phyloP scores from a whole-genome alignment of 1,140 invertebrate genomes.

The Pseudobourletiella spinata region DNA sequence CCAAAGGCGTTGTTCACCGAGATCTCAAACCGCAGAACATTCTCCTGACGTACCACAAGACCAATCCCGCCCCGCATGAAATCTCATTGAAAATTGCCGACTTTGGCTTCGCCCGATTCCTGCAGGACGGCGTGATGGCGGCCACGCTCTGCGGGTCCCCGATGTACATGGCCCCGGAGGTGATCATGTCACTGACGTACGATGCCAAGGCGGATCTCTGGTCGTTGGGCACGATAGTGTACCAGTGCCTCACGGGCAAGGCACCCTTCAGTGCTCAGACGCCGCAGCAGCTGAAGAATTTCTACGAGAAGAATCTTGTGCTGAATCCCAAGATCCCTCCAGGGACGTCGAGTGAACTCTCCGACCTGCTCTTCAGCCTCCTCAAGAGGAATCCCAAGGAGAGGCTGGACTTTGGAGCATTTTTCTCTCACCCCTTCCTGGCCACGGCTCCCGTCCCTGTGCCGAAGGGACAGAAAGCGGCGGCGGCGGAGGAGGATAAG shows the following conservation, averaged over 20 bases:
- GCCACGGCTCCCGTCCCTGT: conserved; percentile 40
- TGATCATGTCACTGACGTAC: conserved; percentile 98
- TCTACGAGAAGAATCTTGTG: conserved; percentile 95
- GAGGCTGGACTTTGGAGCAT: conserved; percentile 89
- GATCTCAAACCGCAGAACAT: conserved; percentile 99
- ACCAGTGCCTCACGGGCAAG: conserved; percentile 96
- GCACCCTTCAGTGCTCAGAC: conserved; percentile 97
- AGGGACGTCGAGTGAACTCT: conserved; percentile 80
- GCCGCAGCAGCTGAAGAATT: conserved; percentile 93
- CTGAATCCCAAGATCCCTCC: conserved; percentile 87
- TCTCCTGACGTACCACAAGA: conserved; percentile 68
- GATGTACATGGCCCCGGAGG: conserved; percentile 97
- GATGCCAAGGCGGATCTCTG: conserved; percentile 98
- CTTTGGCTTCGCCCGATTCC: conserved; percentile 97
- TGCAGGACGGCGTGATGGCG: conserved; percentile 98
- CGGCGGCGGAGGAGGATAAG: conserved; percentile 27
- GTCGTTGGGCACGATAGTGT: conserved; percentile 98
- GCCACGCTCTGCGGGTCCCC: conserved; percentile 96
- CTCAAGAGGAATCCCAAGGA: conserved; percentile 87
- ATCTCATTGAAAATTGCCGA: conserved; percentile 93
- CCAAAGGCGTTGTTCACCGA: conserved; percentile 95
- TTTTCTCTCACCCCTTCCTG: conserved; percentile 87
- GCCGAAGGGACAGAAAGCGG: conserved; percentile 12
- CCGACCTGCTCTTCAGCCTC: conserved; percentile 73
- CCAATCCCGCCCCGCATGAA: conserved; percentile 76